Evolutionary conservation across 2,888 invertebrate genomes (phyloP), one percentile per base, ranked within the genome.

Genomic region (Eupithecia abbreviata): DNA sequence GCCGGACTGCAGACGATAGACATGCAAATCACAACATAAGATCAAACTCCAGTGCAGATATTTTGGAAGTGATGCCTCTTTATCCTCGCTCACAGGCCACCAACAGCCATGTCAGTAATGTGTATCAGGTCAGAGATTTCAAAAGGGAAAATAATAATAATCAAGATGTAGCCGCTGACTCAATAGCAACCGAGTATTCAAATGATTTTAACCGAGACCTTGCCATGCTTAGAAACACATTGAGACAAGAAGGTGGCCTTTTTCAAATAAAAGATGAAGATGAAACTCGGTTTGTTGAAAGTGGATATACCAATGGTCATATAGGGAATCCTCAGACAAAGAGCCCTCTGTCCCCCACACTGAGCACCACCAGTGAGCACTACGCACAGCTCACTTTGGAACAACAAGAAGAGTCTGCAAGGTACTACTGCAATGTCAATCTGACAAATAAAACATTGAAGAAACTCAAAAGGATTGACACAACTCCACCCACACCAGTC

Each of bases 101-200:
- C 84, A 85, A 85, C 76, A 92, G 89, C 81, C 94, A 94, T 82
- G 93, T 93, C 30, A 92, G 95, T 65, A 96, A 96, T 89, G 90
- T 96, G 3, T 96, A 96, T 85, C 96, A 96, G 82, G 81, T 95
- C 15, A 88, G 93, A 77, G 96, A 96, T 77, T 96, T 96, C 84
- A 96, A 95, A 82, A 90, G 92, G 83, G 95, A 95, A 84, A 92
- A 94, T 79, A 95, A 95, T 79, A 95, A 95, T 66, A 81, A 79
- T 81, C 93, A 91, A 81, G 84, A 88, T 77, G 92, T 93, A 77
- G 72, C 79, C 74, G 84, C 80, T 51, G 91, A 92, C 65, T 78
- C 84, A 4, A 84, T 68, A n/a, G 45, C 86, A 73, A 95, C 94
- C 85, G 89, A 91, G 13, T 95, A 95, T 74, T 89, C 90, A 69